These are phyloP conservation scores for Notodonta dromedarius DNA, from an alignment of 2,888 invertebrate genomes.

Conservation along the genomic window DNA sequence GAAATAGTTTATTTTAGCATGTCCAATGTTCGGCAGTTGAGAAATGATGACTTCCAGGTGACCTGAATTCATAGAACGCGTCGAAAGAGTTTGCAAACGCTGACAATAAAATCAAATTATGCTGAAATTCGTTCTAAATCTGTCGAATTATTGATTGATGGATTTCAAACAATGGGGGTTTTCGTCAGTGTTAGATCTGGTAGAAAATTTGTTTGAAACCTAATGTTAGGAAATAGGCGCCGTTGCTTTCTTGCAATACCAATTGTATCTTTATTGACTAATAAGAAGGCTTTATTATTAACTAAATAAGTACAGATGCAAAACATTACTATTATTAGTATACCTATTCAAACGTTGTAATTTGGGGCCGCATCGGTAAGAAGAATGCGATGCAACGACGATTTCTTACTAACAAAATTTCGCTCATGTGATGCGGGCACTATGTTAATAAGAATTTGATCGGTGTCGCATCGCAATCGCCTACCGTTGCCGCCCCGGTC, in stretches of 20 bases:
- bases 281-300: no score
- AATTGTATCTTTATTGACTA: no score
- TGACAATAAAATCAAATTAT: constrained; percentile 16
- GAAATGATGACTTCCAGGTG: constrained; percentile 62
- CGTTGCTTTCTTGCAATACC: not conserved
- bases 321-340: no score
- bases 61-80: constrained; percentile 43
- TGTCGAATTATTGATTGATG: constrained; percentile 3
- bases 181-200: not conserved
- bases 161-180: constrained; percentile 3
- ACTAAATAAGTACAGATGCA: no score
- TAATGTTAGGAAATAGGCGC: not conserved
- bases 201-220: not conserved
- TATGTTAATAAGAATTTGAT: no score
- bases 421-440: no score
- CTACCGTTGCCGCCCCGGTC: no score
- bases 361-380: no score
- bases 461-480: no score
- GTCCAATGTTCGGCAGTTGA: constrained; percentile 55
- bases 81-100: constrained; percentile 32
- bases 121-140: constrained; percentile 3
- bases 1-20: constrained; percentile 65
- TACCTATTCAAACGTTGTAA: no score
- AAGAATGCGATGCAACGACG: no score
- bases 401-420: no score